Conservation (phyloP, 2,113 vertebrate genomes). For the Tretioscincus oriximinensis region DNA sequence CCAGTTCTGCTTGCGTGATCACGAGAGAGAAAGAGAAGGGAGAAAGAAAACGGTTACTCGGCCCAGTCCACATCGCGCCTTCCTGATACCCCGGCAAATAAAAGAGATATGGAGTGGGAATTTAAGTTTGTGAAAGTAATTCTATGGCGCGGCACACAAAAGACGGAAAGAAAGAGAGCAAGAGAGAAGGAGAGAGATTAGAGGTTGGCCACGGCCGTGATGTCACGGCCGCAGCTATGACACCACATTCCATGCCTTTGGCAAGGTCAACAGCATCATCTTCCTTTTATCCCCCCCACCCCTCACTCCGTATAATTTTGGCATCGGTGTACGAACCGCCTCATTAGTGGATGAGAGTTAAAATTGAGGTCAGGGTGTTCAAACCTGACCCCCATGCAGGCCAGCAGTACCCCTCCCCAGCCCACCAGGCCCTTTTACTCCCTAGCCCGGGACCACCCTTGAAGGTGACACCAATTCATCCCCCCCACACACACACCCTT, state of each 20-base stretch:
- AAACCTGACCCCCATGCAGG: slow-evolving; percentile 91
- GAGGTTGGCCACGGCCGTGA: slow-evolving; percentile 73
- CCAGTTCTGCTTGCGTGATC: slow-evolving; percentile 51
- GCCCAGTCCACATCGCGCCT: slow-evolving; percentile 44
- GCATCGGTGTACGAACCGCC: slow-evolving; percentile 83
- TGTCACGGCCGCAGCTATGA: slow-evolving; percentile 76
- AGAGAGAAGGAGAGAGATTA: neutral
- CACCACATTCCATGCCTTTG: slow-evolving; percentile 71
- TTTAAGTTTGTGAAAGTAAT: slow-evolving; percentile 73
- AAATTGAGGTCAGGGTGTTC: slow-evolving; percentile 98
- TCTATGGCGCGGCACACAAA: slow-evolving; percentile 64
- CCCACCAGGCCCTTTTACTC: slow-evolving; percentile 88
- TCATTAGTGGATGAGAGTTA: slow-evolving; percentile 96
- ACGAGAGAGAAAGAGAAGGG: neutral
- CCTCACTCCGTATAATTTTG: slow-evolving; percentile 72
- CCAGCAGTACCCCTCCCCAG: slow-evolving; percentile 79
- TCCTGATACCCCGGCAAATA: slow-evolving; percentile 60
- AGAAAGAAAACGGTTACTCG: slow-evolving; percentile 38
- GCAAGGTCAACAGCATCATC: slow-evolving; percentile 78
- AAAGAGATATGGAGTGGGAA: slow-evolving; percentile 57
- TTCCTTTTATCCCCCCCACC: slow-evolving; percentile 75
- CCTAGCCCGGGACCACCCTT: slow-evolving; percentile 90
- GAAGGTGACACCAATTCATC: slow-evolving; percentile 91
- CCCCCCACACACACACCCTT: slow-evolving; percentile 68
- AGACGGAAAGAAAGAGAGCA: neutral